Conservation (phyloP, 2,888 invertebrate species). For the Mythimna ferrago region DNA sequence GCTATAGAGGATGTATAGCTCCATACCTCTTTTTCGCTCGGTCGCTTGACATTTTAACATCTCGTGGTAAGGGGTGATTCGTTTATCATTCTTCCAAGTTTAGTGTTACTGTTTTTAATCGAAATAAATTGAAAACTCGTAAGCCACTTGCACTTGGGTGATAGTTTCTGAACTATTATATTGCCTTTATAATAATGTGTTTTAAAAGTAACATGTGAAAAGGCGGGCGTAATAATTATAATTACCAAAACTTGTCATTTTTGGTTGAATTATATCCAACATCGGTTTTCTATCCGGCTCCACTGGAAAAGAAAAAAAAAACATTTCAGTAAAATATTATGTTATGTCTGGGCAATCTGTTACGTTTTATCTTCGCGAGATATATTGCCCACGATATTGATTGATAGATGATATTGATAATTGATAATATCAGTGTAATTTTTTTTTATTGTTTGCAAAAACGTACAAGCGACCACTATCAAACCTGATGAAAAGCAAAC, state of each 20-base stretch:
- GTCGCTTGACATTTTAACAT: too few species aligned
- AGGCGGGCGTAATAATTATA: constrained; percentile 46
- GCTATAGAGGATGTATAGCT: too few species aligned
- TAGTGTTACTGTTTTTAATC: constrained; percentile 18
- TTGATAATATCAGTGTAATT: not conserved
- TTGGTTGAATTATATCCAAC: constrained; percentile 34
- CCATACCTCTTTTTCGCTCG: too few species aligned
- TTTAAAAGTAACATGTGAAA: constrained; percentile 43
- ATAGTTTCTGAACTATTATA: constrained; percentile 23
- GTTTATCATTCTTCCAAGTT: constrained; percentile 32
- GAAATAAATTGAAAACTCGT: constrained; percentile 27
- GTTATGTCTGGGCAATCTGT: not conserved
- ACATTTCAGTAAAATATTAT: not conserved
- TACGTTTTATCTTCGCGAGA: not conserved
- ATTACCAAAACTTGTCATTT: constrained; percentile 42
- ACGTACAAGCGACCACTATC: too few species aligned
- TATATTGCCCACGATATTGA: not conserved
- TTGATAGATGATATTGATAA: constrained; percentile 1
- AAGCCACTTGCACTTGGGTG: constrained; percentile 45
- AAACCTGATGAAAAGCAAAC: too few species aligned
- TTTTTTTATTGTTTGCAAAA: too few species aligned
- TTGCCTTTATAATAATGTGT: constrained; percentile 44
- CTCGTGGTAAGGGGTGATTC: not conserved
- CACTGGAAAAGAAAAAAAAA: constrained; percentile 59
- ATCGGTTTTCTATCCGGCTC: constrained; percentile 51